Base-by-base conservation (phyloP, 2,113 vertebrate genomes). In the Nerophis ophidion region DNA sequence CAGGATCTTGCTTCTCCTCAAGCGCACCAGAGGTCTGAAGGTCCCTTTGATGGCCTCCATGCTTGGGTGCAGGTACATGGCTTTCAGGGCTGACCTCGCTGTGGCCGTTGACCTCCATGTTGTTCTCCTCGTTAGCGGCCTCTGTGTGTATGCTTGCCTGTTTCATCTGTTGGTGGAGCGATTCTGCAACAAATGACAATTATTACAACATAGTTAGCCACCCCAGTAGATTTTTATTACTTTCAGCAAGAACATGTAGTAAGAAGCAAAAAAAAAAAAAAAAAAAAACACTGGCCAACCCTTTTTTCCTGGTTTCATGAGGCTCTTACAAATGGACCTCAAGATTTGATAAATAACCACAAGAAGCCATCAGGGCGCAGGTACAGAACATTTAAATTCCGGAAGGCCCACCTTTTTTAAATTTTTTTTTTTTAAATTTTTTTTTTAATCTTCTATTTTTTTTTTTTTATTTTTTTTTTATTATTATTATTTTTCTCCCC, bases 21-120 rank as follows among this genome's bases (percentile, higher is more conserved):
- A 38, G 19, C 5, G 65, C 65, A n/a, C 3, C 58, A 0, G 50
- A 1, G 12, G 52, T 57, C 67, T 66, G 55, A 1, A 12, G 33
- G 6, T 73, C 63, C 4, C 72, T 68, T 48, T 69, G 42, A 50
- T 70, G 57, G 44, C 33, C 60, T 42, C 63, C 54, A 1, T 84
- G 79, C 6, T 89, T 85, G 6, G 57, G 85, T 85, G 79, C 77
- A 8, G 82, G 80, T 13, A 66, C 84, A 17, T 88, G 72, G 4
- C 71, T 81, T 72, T 81, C 67, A 0, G 70, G 63, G 47, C 73
- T 86, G 52, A 82, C 63, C 38, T 86, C 72, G 74, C 57, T 36
- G 56, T 89, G 81, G 16, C 93, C 92, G 1, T 93, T 93, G 44
- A 93, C 82, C 65, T 97, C 93, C 78, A 82, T 63, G 7, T 6